Conservation (phyloP, 2,888 invertebrate species). For the Clivina fossor region DNA sequence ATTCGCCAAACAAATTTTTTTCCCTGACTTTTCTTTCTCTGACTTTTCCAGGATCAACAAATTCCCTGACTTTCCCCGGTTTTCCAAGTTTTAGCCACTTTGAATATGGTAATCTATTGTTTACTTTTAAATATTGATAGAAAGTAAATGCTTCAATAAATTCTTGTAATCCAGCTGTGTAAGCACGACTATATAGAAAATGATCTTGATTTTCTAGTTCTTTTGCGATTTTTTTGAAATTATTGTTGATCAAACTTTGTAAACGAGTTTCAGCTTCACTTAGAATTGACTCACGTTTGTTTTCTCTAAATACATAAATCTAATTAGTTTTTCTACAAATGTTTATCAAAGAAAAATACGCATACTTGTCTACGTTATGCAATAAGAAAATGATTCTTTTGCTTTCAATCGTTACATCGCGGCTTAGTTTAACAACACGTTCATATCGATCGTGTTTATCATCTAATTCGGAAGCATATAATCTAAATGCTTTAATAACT, state of each 20-base stretch:
- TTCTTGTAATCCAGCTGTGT: constrained; percentile 72
- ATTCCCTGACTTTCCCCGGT: too few species aligned
- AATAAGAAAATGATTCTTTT: constrained; percentile 86
- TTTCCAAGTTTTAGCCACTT: too few species aligned
- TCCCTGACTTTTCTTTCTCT: too few species aligned
- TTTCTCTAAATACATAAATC: constrained; percentile 51
- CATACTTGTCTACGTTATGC: constrained; percentile 64
- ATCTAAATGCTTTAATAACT: constrained; percentile 64
- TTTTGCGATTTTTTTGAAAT: constrained; percentile 68
- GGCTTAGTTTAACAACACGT: constrained; percentile 74
- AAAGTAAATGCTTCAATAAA: constrained; percentile 84
- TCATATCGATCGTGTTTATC: constrained; percentile 82
- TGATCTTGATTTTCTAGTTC: constrained; percentile 74
- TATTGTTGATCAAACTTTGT: constrained; percentile 60
- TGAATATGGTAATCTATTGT: too few species aligned
- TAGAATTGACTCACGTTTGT: constrained; percentile 58
- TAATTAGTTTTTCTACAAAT: neutral
- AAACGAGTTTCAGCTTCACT: constrained; percentile 69
- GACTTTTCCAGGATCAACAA: too few species aligned
- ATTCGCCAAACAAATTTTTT: too few species aligned
- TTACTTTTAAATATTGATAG: constrained; percentile 64
- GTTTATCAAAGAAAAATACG: neutral
- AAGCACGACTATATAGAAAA: constrained; percentile 68
- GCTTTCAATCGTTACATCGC: constrained; percentile 88
- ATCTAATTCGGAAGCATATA: constrained; percentile 68